Evolutionary conservation across 2,113 vertebrate species (phyloP), one percentile per base, ranked within the genome.

Genomic region (Planiliza haematocheilus): DNA sequence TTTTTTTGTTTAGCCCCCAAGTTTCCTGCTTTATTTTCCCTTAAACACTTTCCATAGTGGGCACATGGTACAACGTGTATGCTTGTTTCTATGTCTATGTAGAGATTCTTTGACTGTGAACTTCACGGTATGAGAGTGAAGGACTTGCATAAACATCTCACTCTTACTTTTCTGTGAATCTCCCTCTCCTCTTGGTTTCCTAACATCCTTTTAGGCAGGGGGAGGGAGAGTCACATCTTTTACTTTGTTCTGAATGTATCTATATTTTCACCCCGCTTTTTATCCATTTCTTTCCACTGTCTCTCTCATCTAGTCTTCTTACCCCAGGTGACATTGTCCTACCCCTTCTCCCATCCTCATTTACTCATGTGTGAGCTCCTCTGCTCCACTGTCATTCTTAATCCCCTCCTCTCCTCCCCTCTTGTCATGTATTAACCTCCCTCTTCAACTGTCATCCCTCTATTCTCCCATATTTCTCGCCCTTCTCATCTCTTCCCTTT

Each of bases 361-460:
- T 62, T 48, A 13, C 43, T 70, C 34, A 48, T 46, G 7, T 38
- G 24, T 53, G 21, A 42, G 74, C 45, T 67, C 41, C 70, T 56
- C 60, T 37, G 38, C 30, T 77, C 42, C 20, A 37, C 45, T 76
- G 60, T 62, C 51, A 79, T 49, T 62, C 67, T 61, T 85, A 78
- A 84, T 86, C 75, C 12, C 21, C 11, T 24, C 16, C 41, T 71
- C 55, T 58, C 62, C 51, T 56, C 60, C 43, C 20, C 13, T 57
- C 56, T 59, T 49, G 65, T 57, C 61, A 62, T 24, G 41, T 51
- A 60, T 84, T 68, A 78, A 70, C 56, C 76, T 62, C 43, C 70
- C 36, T 82, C 39, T 53, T 67, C 39, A 55, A 38, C 58, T 46
- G 38, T 48, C 70, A 68, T 50, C 37, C 34, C 18, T 71, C 53